Percentiles rank a stretch among this genome's conserved stretches.
Evolutionary conservation across 2,797 vertebrate species (phyloP).

Genomic region (Chelmon rostratus): DNA sequence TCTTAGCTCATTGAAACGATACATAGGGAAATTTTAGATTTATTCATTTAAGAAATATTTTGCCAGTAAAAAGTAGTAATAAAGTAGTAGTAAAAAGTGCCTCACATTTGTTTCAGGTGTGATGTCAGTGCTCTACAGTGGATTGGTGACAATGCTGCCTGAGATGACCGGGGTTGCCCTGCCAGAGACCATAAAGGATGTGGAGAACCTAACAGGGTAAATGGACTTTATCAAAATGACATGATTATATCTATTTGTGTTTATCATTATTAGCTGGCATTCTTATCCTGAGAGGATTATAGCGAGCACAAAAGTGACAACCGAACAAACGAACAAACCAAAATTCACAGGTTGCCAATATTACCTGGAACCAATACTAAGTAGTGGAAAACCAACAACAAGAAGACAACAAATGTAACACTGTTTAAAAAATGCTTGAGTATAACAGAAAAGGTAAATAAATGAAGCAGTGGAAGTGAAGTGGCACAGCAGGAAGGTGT

Average conservation of each 20-base stretch:
- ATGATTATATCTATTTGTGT: neutral
- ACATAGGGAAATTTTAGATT: neutral
- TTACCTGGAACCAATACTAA: neutral
- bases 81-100: too few relatives aligned
- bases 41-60: neutral
- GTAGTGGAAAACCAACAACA: neutral
- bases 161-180: slow-evolving; percentile 47
- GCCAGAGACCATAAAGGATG: slow-evolving; percentile 54
- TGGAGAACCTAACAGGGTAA: slow-evolving; percentile 43
- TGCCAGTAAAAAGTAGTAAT: too few relatives aligned
- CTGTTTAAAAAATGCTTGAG: neutral
- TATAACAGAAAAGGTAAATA: neutral
- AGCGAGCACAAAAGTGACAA: neutral
- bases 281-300: neutral
- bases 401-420: neutral
- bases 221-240: neutral
- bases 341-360: neutral
- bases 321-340: neutral
- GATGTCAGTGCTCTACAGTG: slow-evolving; percentile 50
- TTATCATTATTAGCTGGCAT: neutral
- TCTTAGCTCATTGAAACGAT: neutral
- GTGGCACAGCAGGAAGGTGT: neutral
- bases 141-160: slow-evolving; percentile 39
- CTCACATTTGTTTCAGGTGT: slow-evolving; percentile 27
- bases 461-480: too few relatives aligned